Evolutionary conservation across 2,113 vertebrate genomes (phyloP), one percentile per base, ranked within the genome.

Genomic region (Hippolais icterina): DNA sequence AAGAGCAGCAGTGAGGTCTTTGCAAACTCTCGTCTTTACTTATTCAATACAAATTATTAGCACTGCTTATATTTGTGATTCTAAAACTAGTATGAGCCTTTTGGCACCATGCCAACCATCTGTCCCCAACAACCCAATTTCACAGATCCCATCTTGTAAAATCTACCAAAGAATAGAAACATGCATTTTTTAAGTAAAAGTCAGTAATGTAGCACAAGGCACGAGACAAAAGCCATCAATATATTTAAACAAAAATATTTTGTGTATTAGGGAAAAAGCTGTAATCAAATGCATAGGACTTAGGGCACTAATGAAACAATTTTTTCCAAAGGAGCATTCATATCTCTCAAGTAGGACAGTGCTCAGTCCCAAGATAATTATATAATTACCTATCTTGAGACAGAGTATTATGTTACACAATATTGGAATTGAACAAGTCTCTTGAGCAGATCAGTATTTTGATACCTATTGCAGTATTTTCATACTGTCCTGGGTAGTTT

Each of bases 341-440:
- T 23, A 76, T 42, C 16, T 74, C 66, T 89, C 70, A 82, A 57
- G 61, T 52, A 83, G 70, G 75, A 71, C 50, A 83, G 15, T 5
- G 11, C 16, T 81, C 46, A 91, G 29, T 95, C 88, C 44, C 78
- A 60, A 63, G 46, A 60, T 56, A 89, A 83, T 69, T 60, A 75
- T 28, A 20, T 53, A 95, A 89, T 64, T 71, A 92, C 39, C 60
- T 28, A 35, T 71, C 88, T 92, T 95, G 85, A 93, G 81, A 69
- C 7, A 61, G 31, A 69, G 18, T 44, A 76, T 60, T 65, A 49
- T 9, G 18, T 35, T 42, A 60, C 20, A 29, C 31, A 78, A 29
- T 49, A 76, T 5, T 78, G 61, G 44, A 80, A 87, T 1, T 33
- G 10, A 84, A 63, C 11, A 29, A 47, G 18, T 61, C 75, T 77